phyloP scores from a whole-genome alignment of 2,113 vertebrate genomes.

The Colaptes auratus region DNA sequence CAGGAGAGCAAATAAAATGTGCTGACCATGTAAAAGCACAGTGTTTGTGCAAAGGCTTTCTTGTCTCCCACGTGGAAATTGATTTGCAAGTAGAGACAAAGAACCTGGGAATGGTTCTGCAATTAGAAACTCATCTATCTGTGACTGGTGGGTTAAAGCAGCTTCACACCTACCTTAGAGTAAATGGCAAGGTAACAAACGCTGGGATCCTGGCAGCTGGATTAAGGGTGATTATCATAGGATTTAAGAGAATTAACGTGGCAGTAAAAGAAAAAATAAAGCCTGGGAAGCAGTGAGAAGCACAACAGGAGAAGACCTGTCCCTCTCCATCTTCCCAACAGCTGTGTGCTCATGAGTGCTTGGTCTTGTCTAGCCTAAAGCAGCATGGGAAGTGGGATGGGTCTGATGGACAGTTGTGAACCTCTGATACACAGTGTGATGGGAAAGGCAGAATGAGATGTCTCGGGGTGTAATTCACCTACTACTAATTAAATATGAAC shows the following conservation, averaged over 20 bases:
- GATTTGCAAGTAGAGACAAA: constrained; percentile 39
- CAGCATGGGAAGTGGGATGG: fast-evolving
- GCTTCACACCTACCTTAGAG: constrained; percentile 6
- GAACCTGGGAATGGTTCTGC: constrained; percentile 3
- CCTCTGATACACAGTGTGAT: neutral
- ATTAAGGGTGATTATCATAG: constrained; percentile 25
- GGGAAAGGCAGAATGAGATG: neutral
- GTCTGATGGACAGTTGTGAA: neutral
- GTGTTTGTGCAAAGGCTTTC: neutral
- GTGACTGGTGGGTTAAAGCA: neutral
- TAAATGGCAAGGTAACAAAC: neutral
- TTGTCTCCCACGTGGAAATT: neutral
- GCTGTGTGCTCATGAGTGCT: neutral
- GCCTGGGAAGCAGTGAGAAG: neutral
- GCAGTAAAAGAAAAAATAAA: constrained; percentile 13
- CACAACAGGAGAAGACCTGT: neutral
- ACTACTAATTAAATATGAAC: neutral
- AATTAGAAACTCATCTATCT: constrained; percentile 21
- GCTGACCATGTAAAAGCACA: neutral
- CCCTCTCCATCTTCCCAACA: neutral
- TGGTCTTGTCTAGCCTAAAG: neutral
- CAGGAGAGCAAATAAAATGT: neutral
- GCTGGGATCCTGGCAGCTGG: constrained; percentile 4
- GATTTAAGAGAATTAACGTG: constrained; percentile 16
- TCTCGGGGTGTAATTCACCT: neutral